Evolutionary conservation across 2,113 vertebrate genomes (phyloP).

Genomic region (Channa argus): DNA sequence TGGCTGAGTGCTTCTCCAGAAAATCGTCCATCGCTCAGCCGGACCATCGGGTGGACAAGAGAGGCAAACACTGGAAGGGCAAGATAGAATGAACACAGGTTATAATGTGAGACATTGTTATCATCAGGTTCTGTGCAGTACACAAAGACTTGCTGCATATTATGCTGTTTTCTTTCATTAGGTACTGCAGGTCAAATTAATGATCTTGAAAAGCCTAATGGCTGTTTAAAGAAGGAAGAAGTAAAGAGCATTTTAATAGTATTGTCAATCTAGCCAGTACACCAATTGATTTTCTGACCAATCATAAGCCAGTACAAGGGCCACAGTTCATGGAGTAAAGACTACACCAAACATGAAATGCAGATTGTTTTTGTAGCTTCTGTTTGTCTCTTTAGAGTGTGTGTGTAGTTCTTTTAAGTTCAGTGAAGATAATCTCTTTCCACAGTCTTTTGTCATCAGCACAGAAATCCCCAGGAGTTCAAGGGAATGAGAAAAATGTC

Average conservation of each 20-base stretch:
- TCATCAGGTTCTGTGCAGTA: slow-evolving; percentile 44
- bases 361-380: not conserved
- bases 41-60: slow-evolving; percentile 47
- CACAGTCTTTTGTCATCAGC: slow-evolving; percentile 4
- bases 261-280: slow-evolving; percentile 12
- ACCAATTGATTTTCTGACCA: slow-evolving; percentile 47
- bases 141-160: slow-evolving; percentile 39
- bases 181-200: slow-evolving; percentile 51
- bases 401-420: slow-evolving; percentile 27
- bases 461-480: not conserved
- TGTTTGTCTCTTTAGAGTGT: slow-evolving; percentile 20
- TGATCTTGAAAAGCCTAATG: slow-evolving; percentile 32
- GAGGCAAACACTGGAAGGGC: slow-evolving; percentile 27
- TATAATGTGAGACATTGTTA: slow-evolving; percentile 49
- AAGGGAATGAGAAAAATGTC: not conserved
- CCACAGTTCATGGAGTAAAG: not conserved
- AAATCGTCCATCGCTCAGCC: slow-evolving; percentile 67
- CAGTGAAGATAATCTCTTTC: slow-evolving; percentile 40
- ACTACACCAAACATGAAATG: not conserved
- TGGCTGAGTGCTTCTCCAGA: slow-evolving; percentile 72
- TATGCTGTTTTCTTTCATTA: slow-evolving; percentile 36
- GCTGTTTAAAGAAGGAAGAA: slow-evolving; percentile 20
- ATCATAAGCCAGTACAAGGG: slow-evolving; percentile 21
- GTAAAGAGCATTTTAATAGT: slow-evolving; percentile 20
- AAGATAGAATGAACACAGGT: slow-evolving; percentile 48